Conservation (phyloP, 2,888 invertebrate genomes). For the Heliconius ismenius region DNA sequence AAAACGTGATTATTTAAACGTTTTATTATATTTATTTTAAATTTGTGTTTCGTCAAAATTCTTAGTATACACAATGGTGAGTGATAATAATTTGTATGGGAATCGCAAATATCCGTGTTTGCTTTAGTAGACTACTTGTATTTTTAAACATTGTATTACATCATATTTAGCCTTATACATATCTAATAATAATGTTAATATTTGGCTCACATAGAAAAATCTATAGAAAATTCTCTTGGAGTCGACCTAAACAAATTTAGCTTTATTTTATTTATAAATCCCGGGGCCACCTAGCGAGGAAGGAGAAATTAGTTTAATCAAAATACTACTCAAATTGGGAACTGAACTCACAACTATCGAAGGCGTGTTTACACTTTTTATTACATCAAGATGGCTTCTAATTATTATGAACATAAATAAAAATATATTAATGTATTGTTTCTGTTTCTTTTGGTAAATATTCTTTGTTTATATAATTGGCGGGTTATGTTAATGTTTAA, state of each 20-base stretch:
- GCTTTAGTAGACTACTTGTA: not conserved
- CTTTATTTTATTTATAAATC: too few relatives aligned
- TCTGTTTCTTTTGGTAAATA: too few relatives aligned
- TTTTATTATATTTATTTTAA: constrained; percentile 59
- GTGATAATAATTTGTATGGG: constrained; percentile 47
- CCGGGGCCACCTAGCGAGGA: too few relatives aligned
- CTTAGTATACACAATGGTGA: constrained; percentile 73
- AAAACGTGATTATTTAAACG: constrained; percentile 60
- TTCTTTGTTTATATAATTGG: too few relatives aligned
- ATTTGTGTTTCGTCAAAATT: constrained; percentile 63
- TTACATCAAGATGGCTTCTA: not conserved
- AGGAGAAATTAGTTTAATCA: too few relatives aligned
- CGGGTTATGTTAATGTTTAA: too few relatives aligned
- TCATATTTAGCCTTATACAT: not conserved
- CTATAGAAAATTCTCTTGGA: too few relatives aligned
- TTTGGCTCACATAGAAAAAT: too few relatives aligned
- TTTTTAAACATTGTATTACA: not conserved
- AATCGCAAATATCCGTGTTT: constrained; percentile 4
- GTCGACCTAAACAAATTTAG: too few relatives aligned
- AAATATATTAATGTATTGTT: too few relatives aligned
- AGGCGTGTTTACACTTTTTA: not conserved
- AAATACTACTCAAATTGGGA: not conserved
- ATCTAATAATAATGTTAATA: too few relatives aligned
- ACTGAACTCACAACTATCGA: not conserved
- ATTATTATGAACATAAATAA: not conserved